Conservation (phyloP, 2,113 vertebrate genomes). For the Thryonomys swinderianus region DNA sequence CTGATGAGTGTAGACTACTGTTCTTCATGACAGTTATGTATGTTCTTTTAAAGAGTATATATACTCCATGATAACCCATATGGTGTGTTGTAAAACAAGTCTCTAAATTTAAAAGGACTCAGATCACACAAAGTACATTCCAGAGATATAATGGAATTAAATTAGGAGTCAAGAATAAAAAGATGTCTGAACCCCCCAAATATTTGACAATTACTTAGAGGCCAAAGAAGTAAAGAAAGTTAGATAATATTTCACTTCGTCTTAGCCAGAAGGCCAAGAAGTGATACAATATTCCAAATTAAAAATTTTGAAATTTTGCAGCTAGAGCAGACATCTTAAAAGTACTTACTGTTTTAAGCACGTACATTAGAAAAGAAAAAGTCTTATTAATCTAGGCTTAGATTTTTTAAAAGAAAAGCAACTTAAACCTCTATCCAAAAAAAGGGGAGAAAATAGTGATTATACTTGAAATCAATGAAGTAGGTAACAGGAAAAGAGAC, state of each 20-base stretch:
- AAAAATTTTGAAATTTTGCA: not conserved
- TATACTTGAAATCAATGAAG: not conserved
- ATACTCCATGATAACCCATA: not conserved
- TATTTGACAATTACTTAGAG: not conserved
- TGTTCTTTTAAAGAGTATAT: conserved; percentile 1
- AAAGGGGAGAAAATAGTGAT: not conserved
- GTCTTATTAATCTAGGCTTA: not conserved
- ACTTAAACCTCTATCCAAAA: not conserved
- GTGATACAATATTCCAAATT: not conserved
- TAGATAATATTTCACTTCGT: not conserved
- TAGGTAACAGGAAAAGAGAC: not conserved
- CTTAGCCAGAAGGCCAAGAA: too few species aligned
- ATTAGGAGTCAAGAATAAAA: not conserved
- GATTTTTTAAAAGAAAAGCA: not conserved
- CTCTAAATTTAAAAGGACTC: conserved; percentile 1
- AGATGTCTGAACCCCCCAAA: not conserved
- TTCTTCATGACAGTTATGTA: not conserved
- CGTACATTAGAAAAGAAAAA: not conserved
- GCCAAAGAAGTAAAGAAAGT: not conserved
- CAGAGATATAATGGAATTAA: not conserved
- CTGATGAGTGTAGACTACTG: not conserved
- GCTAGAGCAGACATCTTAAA: not conserved
- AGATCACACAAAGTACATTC: not conserved
- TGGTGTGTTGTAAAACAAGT: not conserved
- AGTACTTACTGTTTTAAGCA: not conserved